Evolutionary conservation across 2,797 vertebrate genomes (phyloP).

Genomic region (Sebastes dallii): DNA sequence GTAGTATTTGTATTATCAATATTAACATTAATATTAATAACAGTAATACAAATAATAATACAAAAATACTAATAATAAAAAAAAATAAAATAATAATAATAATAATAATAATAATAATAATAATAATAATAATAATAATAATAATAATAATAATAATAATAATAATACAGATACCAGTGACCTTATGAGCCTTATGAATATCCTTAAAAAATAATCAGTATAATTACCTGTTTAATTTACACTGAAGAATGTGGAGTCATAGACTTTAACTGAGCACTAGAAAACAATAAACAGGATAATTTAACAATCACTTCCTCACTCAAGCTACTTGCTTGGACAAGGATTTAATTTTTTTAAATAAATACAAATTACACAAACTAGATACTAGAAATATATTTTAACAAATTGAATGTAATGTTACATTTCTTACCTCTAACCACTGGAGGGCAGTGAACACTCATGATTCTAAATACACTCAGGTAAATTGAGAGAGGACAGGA

Average conservation of each 20-base stretch:
- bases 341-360: not conserved
- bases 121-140: too few relatives aligned
- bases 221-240: too few relatives aligned
- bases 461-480: not conserved
- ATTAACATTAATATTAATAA: too few relatives aligned
- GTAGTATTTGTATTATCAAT: too few relatives aligned
- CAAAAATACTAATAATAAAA: too few relatives aligned
- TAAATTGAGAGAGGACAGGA: not conserved
- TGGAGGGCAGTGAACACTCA: slow-evolving; percentile 25
- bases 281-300: not conserved
- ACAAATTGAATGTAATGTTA: not conserved
- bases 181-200: not conserved
- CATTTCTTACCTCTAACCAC: not conserved
- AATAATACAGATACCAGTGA: too few relatives aligned
- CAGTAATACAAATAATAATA: too few relatives aligned
- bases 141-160: too few relatives aligned
- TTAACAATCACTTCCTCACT: not conserved
- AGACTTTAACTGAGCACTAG: not conserved
- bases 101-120: too few relatives aligned
- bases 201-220: not conserved
- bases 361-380: not conserved
- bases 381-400: not conserved
- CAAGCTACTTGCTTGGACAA: too few relatives aligned
- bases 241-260: not conserved
- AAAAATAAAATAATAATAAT: too few relatives aligned